Conservation (phyloP, 2,888 invertebrate species). For the Erebia ligea region DNA sequence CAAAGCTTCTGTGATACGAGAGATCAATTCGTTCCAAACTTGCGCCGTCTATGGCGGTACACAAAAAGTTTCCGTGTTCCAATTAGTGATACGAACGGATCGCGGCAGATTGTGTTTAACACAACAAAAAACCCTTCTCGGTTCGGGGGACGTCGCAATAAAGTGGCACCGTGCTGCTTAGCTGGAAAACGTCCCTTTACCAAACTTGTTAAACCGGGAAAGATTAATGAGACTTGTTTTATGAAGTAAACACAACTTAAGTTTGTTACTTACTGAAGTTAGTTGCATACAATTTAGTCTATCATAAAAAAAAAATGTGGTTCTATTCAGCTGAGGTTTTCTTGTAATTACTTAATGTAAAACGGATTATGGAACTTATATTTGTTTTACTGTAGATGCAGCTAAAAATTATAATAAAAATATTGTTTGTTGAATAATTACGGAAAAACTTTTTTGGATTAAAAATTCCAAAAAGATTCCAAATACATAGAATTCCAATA, state of each 20-base stretch:
- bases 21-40: slow-evolving; percentile 73
- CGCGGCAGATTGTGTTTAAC: slow-evolving; percentile 48
- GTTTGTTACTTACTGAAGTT: slow-evolving; percentile 13
- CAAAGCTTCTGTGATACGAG: slow-evolving; percentile 71
- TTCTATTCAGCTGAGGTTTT: too few relatives aligned
- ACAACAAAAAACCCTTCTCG: slow-evolving; percentile 43
- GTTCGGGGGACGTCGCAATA: slow-evolving; percentile 39
- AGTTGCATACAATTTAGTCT: not conserved
- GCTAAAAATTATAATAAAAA: too few relatives aligned
- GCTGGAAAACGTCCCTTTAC: slow-evolving; percentile 50
- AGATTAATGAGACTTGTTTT: slow-evolving; percentile 61
- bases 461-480: not conserved
- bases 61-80: slow-evolving; percentile 62
- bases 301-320: not conserved
- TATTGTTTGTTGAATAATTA: not conserved
- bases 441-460: not conserved
- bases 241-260: slow-evolving; percentile 53
- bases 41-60: slow-evolving; percentile 57
- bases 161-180: slow-evolving; percentile 35
- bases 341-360: too few relatives aligned
- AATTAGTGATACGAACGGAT: slow-evolving; percentile 50
- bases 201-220: slow-evolving; percentile 54
- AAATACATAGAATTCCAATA: not conserved
- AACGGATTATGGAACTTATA: too few relatives aligned
- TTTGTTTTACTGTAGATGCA: too few relatives aligned